Evolutionary conservation across 2,888 invertebrate genomes (phyloP).

Genomic region (Mesorhabditis sp.): DNA sequence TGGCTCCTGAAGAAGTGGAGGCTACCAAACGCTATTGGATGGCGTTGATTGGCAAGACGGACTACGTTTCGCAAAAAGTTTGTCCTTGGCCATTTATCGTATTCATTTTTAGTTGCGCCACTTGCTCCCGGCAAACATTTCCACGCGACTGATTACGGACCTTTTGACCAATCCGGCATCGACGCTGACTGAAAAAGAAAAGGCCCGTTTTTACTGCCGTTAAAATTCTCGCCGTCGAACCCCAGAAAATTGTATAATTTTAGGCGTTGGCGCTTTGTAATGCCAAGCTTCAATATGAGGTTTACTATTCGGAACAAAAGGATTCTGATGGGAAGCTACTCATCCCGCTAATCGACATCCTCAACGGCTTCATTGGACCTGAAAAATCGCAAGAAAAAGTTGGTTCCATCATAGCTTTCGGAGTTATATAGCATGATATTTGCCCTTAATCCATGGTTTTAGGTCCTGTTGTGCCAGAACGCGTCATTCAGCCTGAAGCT

Average conservation of each 20-base stretch:
- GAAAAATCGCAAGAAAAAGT: constrained; percentile 30
- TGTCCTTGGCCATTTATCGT: not conserved
- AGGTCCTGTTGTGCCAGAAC: constrained; percentile 46
- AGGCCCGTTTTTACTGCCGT: constrained; percentile 67
- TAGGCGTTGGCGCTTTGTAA: constrained; percentile 80
- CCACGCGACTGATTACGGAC: constrained; percentile 74
- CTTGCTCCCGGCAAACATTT: constrained; percentile 74
- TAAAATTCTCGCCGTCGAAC: not conserved
- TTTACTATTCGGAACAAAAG: constrained; percentile 18
- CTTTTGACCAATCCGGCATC: constrained; percentile 66
- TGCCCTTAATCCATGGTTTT: constrained; percentile 11
- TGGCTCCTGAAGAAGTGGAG: not conserved
- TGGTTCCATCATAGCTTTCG: not conserved
- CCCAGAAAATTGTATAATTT: not conserved
- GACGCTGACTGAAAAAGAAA: constrained; percentile 61
- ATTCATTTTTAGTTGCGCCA: constrained; percentile 56
- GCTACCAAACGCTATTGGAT: constrained; percentile 37
- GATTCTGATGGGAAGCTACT: constrained; percentile 20
- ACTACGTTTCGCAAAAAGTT: constrained; percentile 45
- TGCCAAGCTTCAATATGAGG: constrained; percentile 70
- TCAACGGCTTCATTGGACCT: constrained; percentile 44
- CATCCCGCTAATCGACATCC: constrained; percentile 31
- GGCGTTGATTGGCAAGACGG: constrained; percentile 36
- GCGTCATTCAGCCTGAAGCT: constrained; percentile 49
- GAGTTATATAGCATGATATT: not conserved